Evolutionary conservation across 2,113 vertebrate genomes (phyloP), one percentile per base, ranked within the genome.

Genomic region (Edolisoma coerulescens): DNA sequence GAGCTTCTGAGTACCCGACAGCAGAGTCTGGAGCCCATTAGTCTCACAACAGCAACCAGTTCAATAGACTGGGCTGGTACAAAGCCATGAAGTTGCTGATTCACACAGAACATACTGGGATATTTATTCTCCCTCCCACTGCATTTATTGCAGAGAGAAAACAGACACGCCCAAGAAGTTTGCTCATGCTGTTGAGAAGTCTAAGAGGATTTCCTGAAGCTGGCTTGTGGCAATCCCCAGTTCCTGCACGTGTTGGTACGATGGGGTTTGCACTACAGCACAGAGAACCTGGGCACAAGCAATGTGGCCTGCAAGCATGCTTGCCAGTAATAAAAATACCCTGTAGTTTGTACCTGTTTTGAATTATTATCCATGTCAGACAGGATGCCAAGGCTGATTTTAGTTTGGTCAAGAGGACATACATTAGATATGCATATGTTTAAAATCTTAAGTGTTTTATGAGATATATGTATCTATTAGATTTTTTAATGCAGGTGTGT

Each of bases 181-280:
- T 90, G 78, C 64, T 90, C 27, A 3, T 26, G 59, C 67, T 93
- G 68, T 56, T 83, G 53, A 86, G 61, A 83, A 67, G 75, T 21
- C 75, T 61, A 33, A 91, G 79, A 94, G 93, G 78, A 88, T 93
- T 91, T 97, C 91, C 94, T 96, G 94, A 80, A 94, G 89, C 78
- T 95, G 91, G 50, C 54, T 81, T 79, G 57, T 26, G 41, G 82
- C 70, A 95, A 64, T 96, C 54, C 82, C 45, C 91, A 93, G 75
- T 27, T 84, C 81, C 91, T 92, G 59, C 33, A 41, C 23, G 69
- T 93, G 57, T 8, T 93, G 87, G 57, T 41, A 47, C 3, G 3
- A 19, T 2, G 16, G 53, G 49, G 33, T 60, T 41, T 91, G 54
- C 50, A 39, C 35, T 22, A 9, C 57, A 82, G 84, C 70, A 53